A percentile compares a stretch with the other conserved stretches of the same genome.
Conservation (phyloP, 1,140 invertebrate species). For the Pteromalus puparum region DNA sequence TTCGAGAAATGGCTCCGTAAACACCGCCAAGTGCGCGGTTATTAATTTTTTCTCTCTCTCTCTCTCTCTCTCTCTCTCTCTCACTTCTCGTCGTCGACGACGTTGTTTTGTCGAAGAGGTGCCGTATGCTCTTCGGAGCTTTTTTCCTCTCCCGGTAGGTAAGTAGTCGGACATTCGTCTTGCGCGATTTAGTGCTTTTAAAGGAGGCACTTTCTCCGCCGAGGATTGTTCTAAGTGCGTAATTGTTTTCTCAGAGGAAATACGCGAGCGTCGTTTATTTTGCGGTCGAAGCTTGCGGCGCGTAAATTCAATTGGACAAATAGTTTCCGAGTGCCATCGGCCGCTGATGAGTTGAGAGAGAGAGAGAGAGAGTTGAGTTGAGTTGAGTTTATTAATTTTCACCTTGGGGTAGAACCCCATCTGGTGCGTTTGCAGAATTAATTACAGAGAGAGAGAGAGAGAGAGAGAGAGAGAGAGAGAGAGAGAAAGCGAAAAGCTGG, state of each 20-base stretch:
- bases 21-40: neutral
- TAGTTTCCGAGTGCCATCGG: neutral
- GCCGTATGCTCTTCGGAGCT: neutral
- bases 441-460: too few relatives aligned
- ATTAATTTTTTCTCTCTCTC: conserved; percentile 15
- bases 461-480: too few relatives aligned
- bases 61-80: neutral
- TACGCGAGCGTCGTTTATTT: neutral
- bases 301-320: neutral
- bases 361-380: too few relatives aligned
- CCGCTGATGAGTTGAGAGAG: too few relatives aligned
- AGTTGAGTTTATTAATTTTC: too few relatives aligned
- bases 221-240: neutral
- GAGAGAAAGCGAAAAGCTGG: too few relatives aligned
- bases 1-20: conserved; percentile 17
- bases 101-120: neutral
- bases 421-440: too few relatives aligned
- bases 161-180: neutral
- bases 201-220: conserved; percentile 3
- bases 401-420: too few relatives aligned
- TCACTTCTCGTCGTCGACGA: neutral
- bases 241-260: neutral
- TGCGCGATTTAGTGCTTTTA: conserved; percentile 11
- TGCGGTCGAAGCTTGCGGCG: too few relatives aligned
- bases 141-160: neutral